Conservation (phyloP, 2,797 vertebrate species). For the Oreochromis grahami region DNA sequence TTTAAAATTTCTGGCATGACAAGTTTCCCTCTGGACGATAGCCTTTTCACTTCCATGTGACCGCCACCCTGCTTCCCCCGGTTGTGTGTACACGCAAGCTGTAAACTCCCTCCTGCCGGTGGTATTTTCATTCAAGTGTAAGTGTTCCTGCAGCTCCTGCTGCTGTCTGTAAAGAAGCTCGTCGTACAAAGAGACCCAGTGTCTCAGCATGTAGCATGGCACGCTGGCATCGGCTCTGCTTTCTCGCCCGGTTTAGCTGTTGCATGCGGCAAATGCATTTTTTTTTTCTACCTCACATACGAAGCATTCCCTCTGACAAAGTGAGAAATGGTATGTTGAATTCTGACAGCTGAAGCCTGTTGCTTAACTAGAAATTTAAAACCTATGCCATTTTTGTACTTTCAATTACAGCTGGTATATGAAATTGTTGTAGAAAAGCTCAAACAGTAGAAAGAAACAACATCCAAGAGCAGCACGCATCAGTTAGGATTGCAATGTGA, state of each 20-base stretch:
- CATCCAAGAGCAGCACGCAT: not conserved
- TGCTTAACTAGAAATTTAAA: not conserved
- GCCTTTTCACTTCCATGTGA: constrained; percentile 33
- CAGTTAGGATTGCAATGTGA: not conserved
- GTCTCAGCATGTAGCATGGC: constrained; percentile 50
- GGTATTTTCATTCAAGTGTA: constrained; percentile 45
- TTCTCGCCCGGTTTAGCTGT: constrained; percentile 18
- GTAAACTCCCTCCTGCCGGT: not conserved
- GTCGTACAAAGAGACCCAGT: constrained; percentile 49
- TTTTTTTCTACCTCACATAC: not conserved
- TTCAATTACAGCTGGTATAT: not conserved
- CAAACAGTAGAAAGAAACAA: not conserved
- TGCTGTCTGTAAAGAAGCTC: constrained; percentile 36
- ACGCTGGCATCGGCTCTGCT: constrained; percentile 42
- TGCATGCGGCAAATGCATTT: constrained; percentile 18
- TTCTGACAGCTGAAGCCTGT: not conserved
- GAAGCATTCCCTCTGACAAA: not conserved
- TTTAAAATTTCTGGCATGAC: constrained; percentile 31
- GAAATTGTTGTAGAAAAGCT: not conserved
- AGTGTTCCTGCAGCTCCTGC: constrained; percentile 52
- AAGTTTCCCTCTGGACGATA: constrained; percentile 43
- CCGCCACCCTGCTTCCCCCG: not conserved
- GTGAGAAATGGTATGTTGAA: not conserved
- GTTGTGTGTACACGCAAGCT: constrained; percentile 21
- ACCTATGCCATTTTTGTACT: not conserved